Evolutionary conservation across 2,797 vertebrate species (phyloP).

Genomic region (Cynopterus sphinx): DNA sequence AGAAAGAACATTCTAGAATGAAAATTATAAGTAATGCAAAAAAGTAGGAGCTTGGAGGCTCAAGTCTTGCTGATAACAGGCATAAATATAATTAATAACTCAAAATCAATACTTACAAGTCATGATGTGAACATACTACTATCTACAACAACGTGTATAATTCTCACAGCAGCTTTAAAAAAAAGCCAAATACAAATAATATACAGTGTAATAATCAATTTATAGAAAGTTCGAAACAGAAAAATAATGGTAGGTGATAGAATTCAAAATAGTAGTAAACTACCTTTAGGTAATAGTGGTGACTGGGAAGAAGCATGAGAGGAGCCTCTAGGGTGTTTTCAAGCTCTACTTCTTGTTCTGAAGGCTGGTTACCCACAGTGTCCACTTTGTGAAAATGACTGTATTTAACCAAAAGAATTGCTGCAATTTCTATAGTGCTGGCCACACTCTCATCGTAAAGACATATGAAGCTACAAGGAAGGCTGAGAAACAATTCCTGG

Average conservation of each 20-base stretch:
- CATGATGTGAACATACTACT: neutral
- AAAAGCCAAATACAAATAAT: neutral
- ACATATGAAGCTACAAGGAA: neutral
- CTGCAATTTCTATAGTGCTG: neutral
- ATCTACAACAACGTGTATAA: neutral
- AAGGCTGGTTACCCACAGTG: neutral
- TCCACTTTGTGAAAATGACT: neutral
- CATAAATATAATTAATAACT: conserved; percentile 32
- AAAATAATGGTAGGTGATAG: neutral
- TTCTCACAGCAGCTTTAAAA: conserved; percentile 13
- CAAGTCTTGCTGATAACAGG: neutral
- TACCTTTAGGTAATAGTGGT: neutral
- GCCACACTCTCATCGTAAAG: neutral
- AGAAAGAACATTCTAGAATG: neutral
- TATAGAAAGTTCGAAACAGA: neutral
- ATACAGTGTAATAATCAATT: neutral
- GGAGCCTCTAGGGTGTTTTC: no score
- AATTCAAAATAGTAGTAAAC: neutral
- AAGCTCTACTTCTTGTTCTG: neutral
- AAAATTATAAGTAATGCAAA: conserved; percentile 14
- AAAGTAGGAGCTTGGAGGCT: neutral
- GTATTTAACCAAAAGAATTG: neutral
- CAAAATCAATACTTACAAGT: conserved; percentile 4
- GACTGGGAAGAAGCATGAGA: neutral
- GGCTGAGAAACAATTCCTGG: neutral